These are phyloP conservation scores for Ochropacha duplaris DNA, from an alignment of 2,888 invertebrate species.

Conservation along the genomic window DNA sequence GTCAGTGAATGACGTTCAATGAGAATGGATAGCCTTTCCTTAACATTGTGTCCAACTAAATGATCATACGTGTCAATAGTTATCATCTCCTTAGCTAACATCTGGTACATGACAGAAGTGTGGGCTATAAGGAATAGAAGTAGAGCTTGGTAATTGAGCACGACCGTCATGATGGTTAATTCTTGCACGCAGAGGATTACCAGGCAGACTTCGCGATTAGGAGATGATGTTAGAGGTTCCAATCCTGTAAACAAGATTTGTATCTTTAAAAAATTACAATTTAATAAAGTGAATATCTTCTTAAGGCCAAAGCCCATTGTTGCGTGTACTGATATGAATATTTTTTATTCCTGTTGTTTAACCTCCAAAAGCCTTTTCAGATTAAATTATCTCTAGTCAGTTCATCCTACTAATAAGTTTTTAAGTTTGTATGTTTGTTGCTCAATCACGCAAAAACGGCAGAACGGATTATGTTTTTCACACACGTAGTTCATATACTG, in stretches of 20 bases:
- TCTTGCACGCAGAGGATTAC: conserved; percentile 48
- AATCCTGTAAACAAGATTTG: conserved; percentile 48
- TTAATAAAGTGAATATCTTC: no score
- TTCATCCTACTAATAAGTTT: not conserved
- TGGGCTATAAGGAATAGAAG: conserved; percentile 61
- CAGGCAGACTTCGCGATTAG: conserved; percentile 55
- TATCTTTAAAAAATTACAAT: not conserved
- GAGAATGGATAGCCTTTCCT: conserved; percentile 40
- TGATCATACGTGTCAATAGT: conserved; percentile 35
- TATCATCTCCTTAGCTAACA: conserved; percentile 57
- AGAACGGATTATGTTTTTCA: no score
- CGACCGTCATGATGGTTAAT: conserved; percentile 41
- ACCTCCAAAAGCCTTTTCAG: no score
- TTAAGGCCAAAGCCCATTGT: no score
- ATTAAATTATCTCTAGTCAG: no score
- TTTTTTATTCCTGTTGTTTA: no score
- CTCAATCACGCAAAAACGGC: no score
- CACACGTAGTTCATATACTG: no score
- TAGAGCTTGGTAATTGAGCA: conserved; percentile 59
- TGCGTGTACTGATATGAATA: no score
- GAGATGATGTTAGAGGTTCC: conserved; percentile 46
- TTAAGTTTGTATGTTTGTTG: no score
- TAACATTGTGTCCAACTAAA: conserved; percentile 31
- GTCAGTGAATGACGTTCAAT: conserved; percentile 50
- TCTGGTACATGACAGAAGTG: conserved; percentile 57